Base-by-base conservation (phyloP, 2,113 vertebrate genomes). In the Chauna torquata region DNA sequence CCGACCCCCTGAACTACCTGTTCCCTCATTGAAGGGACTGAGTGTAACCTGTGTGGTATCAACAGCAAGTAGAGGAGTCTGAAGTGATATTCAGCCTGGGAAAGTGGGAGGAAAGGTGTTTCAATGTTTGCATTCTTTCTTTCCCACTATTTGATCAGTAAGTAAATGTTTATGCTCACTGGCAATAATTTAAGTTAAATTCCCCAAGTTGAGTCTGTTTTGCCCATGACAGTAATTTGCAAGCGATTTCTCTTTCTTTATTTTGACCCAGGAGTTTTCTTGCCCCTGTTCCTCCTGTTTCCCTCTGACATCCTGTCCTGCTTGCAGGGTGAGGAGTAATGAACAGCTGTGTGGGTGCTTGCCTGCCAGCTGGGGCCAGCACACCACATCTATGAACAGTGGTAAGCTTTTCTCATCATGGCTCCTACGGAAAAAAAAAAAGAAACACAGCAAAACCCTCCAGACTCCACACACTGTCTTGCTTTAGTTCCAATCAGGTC, bases 1-100 rank as follows among this genome's bases (percentile, higher is more conserved):
- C 14, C 0, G 0, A 30, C 1, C 11, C 38, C 32, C 36, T 38
- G 32, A 16, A 38, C 45, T 17, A 8, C 7, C 38, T 3, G 0
- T 34, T 85, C 27, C 44, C 24, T 68, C 40, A 36, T n/a, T 32
- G 20, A 30, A 50, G 40, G 25, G 40, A 38, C 80, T 8, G 45
- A 44, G n/a, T n/a, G 15, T 16, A 42, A 71, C 32, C n/a, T 30
- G 25, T 28, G 2, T 15, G 20, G 47, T 6, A 36, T 10, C n/a
- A 69, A 72, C 30, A n/a, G 17, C 14, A 13, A 66, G 12, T 11
- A 87, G 49, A 34, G 19, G 6, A 80, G 20, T 11, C 49, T 83
- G 62, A 3, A 55, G 32, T 24, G 24, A 84, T 58, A 38, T n/a
- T 76, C 36, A 61, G 52, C 9, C 62, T 74, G 49, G 8, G 36